These are phyloP conservation scores for Nettapus auritus DNA, from an alignment of 2,113 vertebrate genomes.

Conservation along the genomic window DNA sequence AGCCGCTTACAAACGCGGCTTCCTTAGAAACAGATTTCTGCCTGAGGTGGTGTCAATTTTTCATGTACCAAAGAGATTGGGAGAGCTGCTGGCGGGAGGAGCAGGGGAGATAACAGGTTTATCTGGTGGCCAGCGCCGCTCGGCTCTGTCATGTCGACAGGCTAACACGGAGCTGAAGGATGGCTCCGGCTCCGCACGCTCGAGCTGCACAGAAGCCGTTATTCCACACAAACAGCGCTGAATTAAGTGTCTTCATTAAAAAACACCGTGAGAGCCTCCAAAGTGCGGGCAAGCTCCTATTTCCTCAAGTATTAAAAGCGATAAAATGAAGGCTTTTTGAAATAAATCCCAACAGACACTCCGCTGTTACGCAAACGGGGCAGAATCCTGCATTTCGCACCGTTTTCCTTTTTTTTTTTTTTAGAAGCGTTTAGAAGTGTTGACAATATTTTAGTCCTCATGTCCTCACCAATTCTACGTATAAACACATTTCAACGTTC, in stretches of 20 bases:
- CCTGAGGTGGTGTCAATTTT: slow-evolving; percentile 75
- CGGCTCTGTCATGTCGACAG: slow-evolving; percentile 70
- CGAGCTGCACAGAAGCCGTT: not conserved
- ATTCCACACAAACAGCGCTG: not conserved
- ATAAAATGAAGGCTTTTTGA: not conserved
- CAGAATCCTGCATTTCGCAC: not conserved
- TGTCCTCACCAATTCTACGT: not conserved
- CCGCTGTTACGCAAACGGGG: not conserved
- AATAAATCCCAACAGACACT: not conserved
- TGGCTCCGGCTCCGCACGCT: not conserved
- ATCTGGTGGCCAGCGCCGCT: slow-evolving; percentile 58
- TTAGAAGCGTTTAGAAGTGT: not conserved
- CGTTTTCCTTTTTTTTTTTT: not conserved
- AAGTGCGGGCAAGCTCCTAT: not conserved
- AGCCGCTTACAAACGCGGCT: slow-evolving; percentile 75
- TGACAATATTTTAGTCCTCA: not conserved
- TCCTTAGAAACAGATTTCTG: slow-evolving; percentile 77
- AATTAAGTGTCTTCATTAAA: not conserved
- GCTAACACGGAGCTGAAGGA: slow-evolving; percentile 54
- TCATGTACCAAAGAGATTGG: slow-evolving; percentile 72
- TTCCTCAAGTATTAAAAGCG: not conserved
- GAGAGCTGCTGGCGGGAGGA: slow-evolving; percentile 66
- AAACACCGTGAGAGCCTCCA: not conserved
- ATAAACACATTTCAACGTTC: not conserved
- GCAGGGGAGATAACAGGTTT: slow-evolving; percentile 75